A percentile compares a stretch with the other conserved stretches of the same genome.
phyloP scores from a whole-genome alignment of 2,113 vertebrate genomes.

The Conger conger region DNA sequence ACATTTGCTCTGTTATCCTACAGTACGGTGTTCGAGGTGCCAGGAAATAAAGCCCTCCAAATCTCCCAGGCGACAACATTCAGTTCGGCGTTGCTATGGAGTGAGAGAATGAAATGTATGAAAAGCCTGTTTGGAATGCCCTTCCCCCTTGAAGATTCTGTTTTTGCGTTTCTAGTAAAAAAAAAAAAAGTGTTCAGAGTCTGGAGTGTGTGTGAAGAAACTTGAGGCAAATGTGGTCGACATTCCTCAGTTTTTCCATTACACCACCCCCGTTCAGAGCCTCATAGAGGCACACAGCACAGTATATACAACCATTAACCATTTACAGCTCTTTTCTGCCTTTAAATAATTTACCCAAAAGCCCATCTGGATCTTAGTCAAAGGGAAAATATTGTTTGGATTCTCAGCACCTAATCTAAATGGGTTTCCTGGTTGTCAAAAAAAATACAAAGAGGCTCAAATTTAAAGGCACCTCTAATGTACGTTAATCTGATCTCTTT shows the following conservation, averaged over 20 bases:
- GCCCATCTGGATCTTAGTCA: conserved; percentile 2
- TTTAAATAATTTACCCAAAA: conserved; percentile 14
- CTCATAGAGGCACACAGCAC: conserved; percentile 5
- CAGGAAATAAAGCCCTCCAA: conserved; percentile 6
- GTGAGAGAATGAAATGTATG: conserved; percentile 19
- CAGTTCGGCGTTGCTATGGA: neutral
- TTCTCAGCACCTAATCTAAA: neutral
- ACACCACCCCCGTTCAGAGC: neutral
- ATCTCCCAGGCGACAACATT: neutral
- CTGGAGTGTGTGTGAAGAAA: neutral
- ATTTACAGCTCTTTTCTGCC: neutral
- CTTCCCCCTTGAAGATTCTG: conserved; percentile 1
- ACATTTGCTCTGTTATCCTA: neutral
- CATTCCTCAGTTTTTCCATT: conserved; percentile 8
- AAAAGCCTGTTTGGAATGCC: neutral
- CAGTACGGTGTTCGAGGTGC: neutral
- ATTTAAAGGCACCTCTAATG: neutral
- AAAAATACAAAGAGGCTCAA: neutral
- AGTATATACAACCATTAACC: neutral
- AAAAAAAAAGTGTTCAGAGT: neutral
- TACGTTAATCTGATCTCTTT: conserved; percentile 6
- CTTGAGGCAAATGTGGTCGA: neutral
- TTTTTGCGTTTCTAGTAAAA: conserved; percentile 4
- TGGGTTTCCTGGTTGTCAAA: neutral
- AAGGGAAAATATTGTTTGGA: conserved; percentile 13